These are phyloP conservation scores for Arizona elegans DNA, from an alignment of 2,113 vertebrate genomes.

Conservation along the genomic window DNA sequence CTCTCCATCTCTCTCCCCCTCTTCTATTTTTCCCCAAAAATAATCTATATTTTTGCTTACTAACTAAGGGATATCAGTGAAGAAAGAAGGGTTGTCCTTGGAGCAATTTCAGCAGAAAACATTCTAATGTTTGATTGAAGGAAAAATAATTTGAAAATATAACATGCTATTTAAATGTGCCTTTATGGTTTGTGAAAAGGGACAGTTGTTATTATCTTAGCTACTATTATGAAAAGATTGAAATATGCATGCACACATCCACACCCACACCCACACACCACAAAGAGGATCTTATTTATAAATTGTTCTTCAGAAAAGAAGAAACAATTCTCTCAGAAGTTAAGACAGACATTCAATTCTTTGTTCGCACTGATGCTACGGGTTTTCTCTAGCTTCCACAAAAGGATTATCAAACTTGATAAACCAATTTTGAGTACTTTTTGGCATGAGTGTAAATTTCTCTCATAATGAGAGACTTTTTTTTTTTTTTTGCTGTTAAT, in stretches of 20 bases:
- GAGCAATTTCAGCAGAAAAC: neutral
- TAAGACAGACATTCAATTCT: neutral
- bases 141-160: neutral
- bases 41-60: no score
- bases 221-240: neutral
- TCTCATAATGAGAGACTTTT: neutral
- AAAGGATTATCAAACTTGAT: neutral
- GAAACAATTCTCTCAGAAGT: neutral
- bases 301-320: neutral
- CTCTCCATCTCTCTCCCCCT: neutral
- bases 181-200: neutral
- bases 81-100: neutral
- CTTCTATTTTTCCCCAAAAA: no score
- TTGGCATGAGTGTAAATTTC: neutral
- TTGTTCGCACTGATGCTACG: neutral
- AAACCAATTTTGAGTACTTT: neutral
- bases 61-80: no score
- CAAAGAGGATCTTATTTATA: neutral
- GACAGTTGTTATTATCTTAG: neutral
- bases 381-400: neutral
- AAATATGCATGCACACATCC: neutral
- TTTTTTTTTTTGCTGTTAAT: neutral
- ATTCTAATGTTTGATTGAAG: neutral
- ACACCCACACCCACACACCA: neutral
- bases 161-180: neutral